These are phyloP conservation scores for Sebastes steindachneri DNA, from an alignment of 2,797 vertebrate genomes.

Conservation along the genomic window DNA sequence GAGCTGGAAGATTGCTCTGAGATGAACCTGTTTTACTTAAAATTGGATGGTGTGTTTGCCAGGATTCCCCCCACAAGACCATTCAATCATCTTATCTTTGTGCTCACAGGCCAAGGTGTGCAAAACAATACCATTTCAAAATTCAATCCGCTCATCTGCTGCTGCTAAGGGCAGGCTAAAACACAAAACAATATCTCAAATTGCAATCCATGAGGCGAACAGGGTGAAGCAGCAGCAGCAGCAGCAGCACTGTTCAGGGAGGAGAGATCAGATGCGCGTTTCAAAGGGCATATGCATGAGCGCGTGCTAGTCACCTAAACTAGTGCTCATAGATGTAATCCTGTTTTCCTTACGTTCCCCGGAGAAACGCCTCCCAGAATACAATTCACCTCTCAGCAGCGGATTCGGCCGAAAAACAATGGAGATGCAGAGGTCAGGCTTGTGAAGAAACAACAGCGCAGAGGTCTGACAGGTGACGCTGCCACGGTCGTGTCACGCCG, in stretches of 20 bases:
- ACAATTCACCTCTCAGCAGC: constrained; percentile 29
- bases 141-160: constrained; percentile 19
- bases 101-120: constrained; percentile 33
- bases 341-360: constrained; percentile 20
- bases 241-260: constrained; percentile 2
- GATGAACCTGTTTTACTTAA: constrained; percentile 21
- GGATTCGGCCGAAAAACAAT: background rate
- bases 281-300: constrained; percentile 41
- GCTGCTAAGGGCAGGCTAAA: constrained; percentile 22
- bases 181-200: constrained; percentile 13
- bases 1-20: constrained; percentile 27
- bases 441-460: constrained; percentile 10
- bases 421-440: constrained; percentile 47
- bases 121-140: constrained; percentile 48
- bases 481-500: background rate
- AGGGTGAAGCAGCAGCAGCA: background rate
- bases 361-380: constrained; percentile 15
- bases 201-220: constrained; percentile 54
- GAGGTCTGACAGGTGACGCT: constrained; percentile 28
- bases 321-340: constrained; percentile 50
- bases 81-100: constrained; percentile 47
- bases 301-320: constrained; percentile 34
- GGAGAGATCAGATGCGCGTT: constrained; percentile 29
- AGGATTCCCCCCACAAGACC: background rate
- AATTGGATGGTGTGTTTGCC: constrained; percentile 27